Evolutionary conservation across 2,797 vertebrate species (phyloP).

Genomic region (Gymnothorax javanicus): DNA sequence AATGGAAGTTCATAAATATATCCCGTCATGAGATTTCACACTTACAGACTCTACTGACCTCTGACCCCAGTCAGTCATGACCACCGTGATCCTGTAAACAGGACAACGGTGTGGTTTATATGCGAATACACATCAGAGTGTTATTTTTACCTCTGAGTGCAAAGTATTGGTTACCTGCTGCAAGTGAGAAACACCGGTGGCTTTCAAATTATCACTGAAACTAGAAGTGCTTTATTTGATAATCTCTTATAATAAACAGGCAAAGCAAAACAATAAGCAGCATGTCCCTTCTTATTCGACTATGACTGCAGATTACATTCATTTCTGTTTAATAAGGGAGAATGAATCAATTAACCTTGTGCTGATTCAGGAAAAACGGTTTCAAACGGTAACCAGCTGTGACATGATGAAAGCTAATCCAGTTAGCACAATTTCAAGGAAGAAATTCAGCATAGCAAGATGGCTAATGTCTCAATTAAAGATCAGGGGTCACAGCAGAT

Average conservation of each 20-base stretch:
- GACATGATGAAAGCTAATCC: not conserved
- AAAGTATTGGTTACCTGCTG: not conserved
- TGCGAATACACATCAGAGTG: not conserved
- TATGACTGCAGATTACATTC: too few relatives aligned
- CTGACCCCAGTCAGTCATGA: not conserved
- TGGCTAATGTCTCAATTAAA: not conserved
- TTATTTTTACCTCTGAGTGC: not conserved
- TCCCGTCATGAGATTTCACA: not conserved
- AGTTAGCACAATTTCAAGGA: not conserved
- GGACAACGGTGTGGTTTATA: not conserved
- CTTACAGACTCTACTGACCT: not conserved
- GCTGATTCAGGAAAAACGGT: not conserved
- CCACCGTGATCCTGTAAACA: too few relatives aligned
- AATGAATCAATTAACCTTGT: too few relatives aligned
- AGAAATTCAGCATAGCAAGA: conserved; percentile 3
- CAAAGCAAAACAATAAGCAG: not conserved
- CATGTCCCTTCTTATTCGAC: not conserved
- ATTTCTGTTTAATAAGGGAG: too few relatives aligned
- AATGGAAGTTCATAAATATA: not conserved
- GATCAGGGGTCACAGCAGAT: not conserved
- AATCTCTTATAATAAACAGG: not conserved
- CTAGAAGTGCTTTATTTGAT: not conserved
- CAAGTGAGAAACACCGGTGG: not conserved
- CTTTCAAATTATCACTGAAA: not conserved
- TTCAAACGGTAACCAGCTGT: not conserved